Evolutionary conservation across 2,113 vertebrate species (phyloP), one percentile per base, ranked within the genome.

Genomic region (Puma concolor): DNA sequence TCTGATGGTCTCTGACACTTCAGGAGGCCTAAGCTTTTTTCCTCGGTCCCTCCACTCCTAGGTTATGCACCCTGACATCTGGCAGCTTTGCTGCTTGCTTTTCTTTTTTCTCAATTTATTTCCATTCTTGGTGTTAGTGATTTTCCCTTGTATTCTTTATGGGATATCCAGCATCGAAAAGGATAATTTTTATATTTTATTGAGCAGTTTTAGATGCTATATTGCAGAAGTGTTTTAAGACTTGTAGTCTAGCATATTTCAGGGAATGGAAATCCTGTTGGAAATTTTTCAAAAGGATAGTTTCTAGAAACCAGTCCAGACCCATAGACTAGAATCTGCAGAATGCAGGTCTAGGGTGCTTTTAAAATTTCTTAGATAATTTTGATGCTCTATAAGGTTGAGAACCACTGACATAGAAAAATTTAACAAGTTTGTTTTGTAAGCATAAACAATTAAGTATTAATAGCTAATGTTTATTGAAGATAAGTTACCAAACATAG

Each of bases 401-500:
- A 83, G 92, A 72, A 77, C n/a, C 19, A 86, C 90, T 9, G 33
- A n/a, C 29, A 83, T 8, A 93, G 50, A 71, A 89, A 93, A 89
- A n/a, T 6, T 50, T 60, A 50, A 85, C 11, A 41, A 33, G n/a
- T 83, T 81, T 12, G 50, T 88, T 83, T 44, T 87, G 27, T 84
- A 96, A 90, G 52, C 23, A 41, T 96, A 82, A 41, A 60, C n/a
- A 92, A 71, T 64, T 63, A 93, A 82, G 52, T 77, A 50, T 63
- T 29, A 85, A 31, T 29, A 90, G 33, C 33, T 80, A 80, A 72
- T 79, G 29, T 84, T 90, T 95, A 41, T 84, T 90, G 71, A 85
- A 41, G 21, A 44, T 63, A 91, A 52, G n/a, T 44, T 54, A 48
- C 9, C 23, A 76, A 52, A 48, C 7, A 88, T 52, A 76, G 36